phyloP scores from a whole-genome alignment of 2,888 invertebrate genomes.

The Julus scanicus region DNA sequence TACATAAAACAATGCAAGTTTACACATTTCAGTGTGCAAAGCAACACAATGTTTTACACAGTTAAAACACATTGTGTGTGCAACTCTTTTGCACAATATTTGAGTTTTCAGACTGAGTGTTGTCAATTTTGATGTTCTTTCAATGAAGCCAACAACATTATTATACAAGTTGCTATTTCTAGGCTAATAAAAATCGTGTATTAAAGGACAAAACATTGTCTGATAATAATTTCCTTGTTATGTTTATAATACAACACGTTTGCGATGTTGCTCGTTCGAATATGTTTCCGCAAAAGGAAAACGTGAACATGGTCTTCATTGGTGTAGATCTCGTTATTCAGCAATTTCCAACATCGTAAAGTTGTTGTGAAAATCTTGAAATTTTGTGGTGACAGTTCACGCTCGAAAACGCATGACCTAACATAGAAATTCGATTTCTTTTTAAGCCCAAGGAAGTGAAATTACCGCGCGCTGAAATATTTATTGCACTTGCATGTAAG shows the following conservation, averaged over 20 bases:
- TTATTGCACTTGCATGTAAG: neutral
- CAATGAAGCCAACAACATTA: too few relatives aligned
- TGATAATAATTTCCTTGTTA: too few relatives aligned
- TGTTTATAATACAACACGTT: neutral
- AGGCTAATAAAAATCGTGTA: too few relatives aligned
- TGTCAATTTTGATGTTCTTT: too few relatives aligned
- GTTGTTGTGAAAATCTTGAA: neutral
- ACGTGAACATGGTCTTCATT: neutral
- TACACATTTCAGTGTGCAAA: too few relatives aligned
- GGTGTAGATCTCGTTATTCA: neutral
- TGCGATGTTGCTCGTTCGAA: neutral
- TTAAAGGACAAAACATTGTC: too few relatives aligned
- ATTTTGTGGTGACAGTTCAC: neutral
- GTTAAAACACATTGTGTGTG: too few relatives aligned
- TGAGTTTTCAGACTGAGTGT: too few relatives aligned
- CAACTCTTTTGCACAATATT: too few relatives aligned
- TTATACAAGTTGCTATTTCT: too few relatives aligned
- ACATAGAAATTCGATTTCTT: neutral
- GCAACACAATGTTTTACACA: too few relatives aligned
- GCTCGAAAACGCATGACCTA: constrained; percentile 4
- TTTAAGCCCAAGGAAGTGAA: neutral
- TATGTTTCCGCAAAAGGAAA: neutral
- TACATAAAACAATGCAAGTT: too few relatives aligned
- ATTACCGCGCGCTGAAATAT: constrained; percentile 32
- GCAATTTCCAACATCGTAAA: neutral